Conservation (phyloP, 2,113 vertebrate genomes). For the Climacteris rufus region DNA sequence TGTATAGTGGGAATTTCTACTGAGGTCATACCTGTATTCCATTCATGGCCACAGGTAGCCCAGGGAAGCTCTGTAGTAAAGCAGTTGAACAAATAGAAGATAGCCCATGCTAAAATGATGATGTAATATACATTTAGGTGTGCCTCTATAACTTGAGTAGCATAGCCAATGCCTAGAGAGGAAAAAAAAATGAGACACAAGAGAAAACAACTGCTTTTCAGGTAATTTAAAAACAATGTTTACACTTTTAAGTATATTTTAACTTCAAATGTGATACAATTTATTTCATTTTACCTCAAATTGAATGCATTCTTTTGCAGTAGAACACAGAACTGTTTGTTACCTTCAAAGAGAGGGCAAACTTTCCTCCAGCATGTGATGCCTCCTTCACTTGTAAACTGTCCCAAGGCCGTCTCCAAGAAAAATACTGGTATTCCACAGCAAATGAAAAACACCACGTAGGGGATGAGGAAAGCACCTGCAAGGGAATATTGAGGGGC, state of each 20-base stretch:
- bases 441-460: slow-evolving; percentile 96
- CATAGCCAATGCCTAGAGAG: slow-evolving; percentile 91
- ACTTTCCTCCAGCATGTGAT: slow-evolving; percentile 98
- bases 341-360: slow-evolving; percentile 97
- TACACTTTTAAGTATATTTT: background rate
- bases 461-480: slow-evolving; percentile 98
- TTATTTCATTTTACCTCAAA: background rate
- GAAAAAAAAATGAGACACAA: background rate
- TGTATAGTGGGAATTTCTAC: background rate
- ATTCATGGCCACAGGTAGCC: slow-evolving; percentile 94
- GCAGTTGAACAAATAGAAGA: slow-evolving; percentile 98
- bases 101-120: slow-evolving; percentile 96
- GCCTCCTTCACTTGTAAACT: slow-evolving; percentile 96
- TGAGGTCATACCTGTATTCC: slow-evolving; percentile 91
- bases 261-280: background rate
- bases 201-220: background rate
- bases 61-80: slow-evolving; percentile 96
- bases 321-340: background rate
- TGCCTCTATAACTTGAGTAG: slow-evolving; percentile 96
- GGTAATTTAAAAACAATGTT: background rate
- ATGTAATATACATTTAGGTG: slow-evolving; percentile 97
- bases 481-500: background rate
- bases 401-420: slow-evolving; percentile 95
- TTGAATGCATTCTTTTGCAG: background rate
- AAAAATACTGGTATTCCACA: slow-evolving; percentile 99